A percentile compares a stretch with the other conserved stretches of the same genome.
Conservation (phyloP, 2,888 invertebrate genomes). For the Conomelus anceps region DNA sequence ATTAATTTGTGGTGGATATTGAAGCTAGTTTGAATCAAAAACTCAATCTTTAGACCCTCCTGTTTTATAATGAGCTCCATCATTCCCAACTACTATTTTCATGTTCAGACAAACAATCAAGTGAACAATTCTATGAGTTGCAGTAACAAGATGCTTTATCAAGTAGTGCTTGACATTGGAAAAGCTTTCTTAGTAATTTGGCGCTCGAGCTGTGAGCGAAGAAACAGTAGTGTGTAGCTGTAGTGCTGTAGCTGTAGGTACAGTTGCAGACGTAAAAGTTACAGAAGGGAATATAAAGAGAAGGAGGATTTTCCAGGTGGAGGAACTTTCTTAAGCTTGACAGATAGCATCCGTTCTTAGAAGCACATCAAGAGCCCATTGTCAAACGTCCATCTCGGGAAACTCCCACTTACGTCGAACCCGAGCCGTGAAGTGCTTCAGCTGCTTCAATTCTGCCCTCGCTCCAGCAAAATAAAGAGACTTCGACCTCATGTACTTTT, state of each 20-base stretch:
- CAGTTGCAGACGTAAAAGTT: background rate
- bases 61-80: background rate
- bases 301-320: background rate
- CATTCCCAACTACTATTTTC: background rate
- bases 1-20: too few species aligned
- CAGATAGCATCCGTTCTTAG: background rate
- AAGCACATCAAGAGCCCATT: background rate
- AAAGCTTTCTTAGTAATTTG: background rate
- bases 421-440: background rate
- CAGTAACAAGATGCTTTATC: background rate
- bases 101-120: background rate
- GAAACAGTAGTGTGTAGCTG: background rate
- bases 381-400: background rate
- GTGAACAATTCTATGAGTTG: background rate
- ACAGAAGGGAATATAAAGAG: background rate
- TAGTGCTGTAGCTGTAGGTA: too few species aligned
- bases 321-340: background rate
- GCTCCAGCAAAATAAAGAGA: background rate
- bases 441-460: background rate
- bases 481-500: background rate
- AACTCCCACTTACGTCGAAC: background rate
- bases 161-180: background rate
- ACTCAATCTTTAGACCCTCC: too few species aligned
- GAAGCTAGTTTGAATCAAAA: background rate
- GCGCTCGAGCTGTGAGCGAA: background rate